Conservation (phyloP, 2,113 vertebrate genomes). For the Peromyscus leucopus region DNA sequence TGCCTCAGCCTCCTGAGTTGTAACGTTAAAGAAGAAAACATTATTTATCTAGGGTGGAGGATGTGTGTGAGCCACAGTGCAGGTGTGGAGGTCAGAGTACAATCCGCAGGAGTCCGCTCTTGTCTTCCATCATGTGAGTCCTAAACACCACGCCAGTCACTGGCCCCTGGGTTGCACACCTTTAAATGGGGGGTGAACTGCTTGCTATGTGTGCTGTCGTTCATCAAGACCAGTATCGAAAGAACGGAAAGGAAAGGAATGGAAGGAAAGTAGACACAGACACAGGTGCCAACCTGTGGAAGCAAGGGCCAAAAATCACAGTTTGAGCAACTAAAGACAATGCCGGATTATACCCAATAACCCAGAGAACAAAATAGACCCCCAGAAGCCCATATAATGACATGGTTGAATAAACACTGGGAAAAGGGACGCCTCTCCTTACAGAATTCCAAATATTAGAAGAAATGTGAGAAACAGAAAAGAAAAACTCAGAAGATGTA, state of each 20-base stretch:
- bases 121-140: not conserved
- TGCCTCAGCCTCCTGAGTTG: not conserved
- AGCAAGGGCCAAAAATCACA: constrained; percentile 20
- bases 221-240: constrained; percentile 25
- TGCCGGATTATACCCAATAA: constrained; percentile 13
- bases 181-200: not conserved
- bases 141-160: not conserved
- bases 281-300: not conserved
- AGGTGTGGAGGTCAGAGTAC: not conserved
- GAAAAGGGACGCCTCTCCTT: constrained; percentile 26
- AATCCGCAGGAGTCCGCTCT: not conserved
- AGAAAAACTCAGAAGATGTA: not conserved
- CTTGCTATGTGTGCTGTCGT: not conserved
- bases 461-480: constrained; percentile 54
- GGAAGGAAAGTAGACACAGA: not conserved
- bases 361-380: constrained; percentile 65
- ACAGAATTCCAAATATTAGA: constrained; percentile 50
- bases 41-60: not conserved
- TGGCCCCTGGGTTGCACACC: not conserved
- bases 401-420: constrained; percentile 47
- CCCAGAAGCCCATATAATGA: constrained; percentile 51
- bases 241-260: too few relatives aligned
- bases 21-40: not conserved
- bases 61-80: not conserved
- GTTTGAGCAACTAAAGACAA: constrained; percentile 40